Conservation (phyloP, 2,888 invertebrate species). For the Morpho deidamia region DNA sequence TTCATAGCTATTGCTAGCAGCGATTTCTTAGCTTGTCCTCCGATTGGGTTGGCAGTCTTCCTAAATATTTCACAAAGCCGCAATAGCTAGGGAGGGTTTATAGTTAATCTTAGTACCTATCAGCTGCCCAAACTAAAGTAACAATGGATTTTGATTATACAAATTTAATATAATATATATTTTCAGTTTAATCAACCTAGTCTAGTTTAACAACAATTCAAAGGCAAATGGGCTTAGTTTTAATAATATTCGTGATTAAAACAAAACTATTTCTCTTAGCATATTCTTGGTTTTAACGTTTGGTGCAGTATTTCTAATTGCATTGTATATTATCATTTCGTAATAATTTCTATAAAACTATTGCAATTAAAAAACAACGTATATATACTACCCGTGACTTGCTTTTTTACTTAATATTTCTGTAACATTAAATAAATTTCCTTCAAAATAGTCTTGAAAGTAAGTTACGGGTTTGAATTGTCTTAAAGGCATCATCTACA, state of each 20-base stretch:
- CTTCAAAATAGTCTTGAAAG: conserved; percentile 26
- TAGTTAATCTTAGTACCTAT: conserved; percentile 26
- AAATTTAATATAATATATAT: conserved; percentile 11
- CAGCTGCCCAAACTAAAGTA: conserved; percentile 52
- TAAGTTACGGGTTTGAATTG: conserved; percentile 43
- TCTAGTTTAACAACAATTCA: conserved; percentile 55
- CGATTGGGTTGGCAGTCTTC: not conserved
- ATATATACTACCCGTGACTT: conserved; percentile 47
- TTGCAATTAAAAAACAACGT: conserved; percentile 48
- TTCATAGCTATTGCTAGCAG: conserved; percentile 42
- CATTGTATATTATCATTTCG: conserved; percentile 75
- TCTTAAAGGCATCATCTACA: conserved; percentile 20
- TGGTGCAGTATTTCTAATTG: conserved; percentile 76
- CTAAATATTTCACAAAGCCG: conserved; percentile 20
- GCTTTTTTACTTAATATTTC: conserved; percentile 31
- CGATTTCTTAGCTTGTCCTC: conserved; percentile 4
- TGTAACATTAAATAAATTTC: not conserved
- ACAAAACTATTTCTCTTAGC: conserved; percentile 60
- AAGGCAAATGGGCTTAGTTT: conserved; percentile 72
- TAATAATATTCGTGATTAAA: conserved; percentile 55
- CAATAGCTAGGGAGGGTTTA: conserved; percentile 44
- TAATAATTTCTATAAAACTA: conserved; percentile 50
- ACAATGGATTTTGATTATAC: conserved; percentile 7
- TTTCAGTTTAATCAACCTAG: conserved; percentile 29
- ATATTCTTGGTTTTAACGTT: conserved; percentile 72